Conservation (phyloP, 2,888 invertebrate genomes). For the Meliscaeva auricollis region DNA sequence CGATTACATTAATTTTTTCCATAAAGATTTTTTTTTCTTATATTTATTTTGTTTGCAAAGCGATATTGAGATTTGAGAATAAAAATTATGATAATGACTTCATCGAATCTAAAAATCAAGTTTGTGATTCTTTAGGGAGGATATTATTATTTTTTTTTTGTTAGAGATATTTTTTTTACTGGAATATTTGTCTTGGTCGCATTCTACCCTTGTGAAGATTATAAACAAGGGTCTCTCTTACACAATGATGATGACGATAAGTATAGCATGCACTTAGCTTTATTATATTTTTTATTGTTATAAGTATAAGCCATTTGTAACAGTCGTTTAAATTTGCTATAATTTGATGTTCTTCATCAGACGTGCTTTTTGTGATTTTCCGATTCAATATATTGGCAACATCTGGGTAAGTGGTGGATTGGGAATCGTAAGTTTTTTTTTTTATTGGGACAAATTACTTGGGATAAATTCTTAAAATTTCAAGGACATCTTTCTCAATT, state of each 20-base stretch:
- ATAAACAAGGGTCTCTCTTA: slow-evolving; percentile 36
- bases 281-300: slow-evolving; percentile 61
- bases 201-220: slow-evolving; percentile 27
- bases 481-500: neutral
- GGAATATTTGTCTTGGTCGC: slow-evolving; percentile 19
- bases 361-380: slow-evolving; percentile 17
- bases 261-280: slow-evolving; percentile 58
- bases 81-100: slow-evolving; percentile 71
- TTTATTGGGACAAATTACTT: neutral
- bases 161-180: slow-evolving; percentile 1
- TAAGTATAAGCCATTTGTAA: slow-evolving; percentile 63
- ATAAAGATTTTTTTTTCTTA: slow-evolving; percentile 18
- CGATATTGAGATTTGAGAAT: slow-evolving; percentile 44
- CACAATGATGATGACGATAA: slow-evolving; percentile 52
- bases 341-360: slow-evolving; percentile 45
- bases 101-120: slow-evolving; percentile 52
- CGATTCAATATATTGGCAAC: slow-evolving; percentile 5
- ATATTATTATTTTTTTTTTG: neutral
- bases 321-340: slow-evolving; percentile 56
- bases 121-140: slow-evolving; percentile 31
- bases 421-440: neutral
- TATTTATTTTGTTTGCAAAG: slow-evolving; percentile 37
- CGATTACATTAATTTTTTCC: slow-evolving; percentile 68
- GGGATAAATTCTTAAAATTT: neutral
- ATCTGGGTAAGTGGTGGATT: slow-evolving; percentile 6